Evolutionary conservation across 2,113 vertebrate species (phyloP), one percentile per base, ranked within the genome.

Genomic region (Callospermophilus lateralis): DNA sequence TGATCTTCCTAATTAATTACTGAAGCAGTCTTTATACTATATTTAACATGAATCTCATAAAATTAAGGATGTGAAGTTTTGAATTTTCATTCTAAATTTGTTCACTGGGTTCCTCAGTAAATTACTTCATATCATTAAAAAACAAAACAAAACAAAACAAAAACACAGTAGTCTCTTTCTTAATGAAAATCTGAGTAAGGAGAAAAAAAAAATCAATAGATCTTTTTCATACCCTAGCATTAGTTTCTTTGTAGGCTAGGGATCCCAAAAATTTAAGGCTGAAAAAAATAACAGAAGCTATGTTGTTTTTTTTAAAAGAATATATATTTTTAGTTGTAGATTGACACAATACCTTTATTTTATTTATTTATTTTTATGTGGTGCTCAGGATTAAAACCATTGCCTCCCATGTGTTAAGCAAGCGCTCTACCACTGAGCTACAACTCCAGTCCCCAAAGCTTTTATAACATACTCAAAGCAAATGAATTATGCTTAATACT

Each of bases 1-100:
- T 51, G 4, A 89, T 77, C n/a, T 79, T 96, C 32, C 32, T 85
- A 45, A 63, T 89, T 94, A 93, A 96, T 80, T 93, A 78, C n/a
- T 93, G 39, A 92, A 91, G 19, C 19, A 65, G 19, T 37, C 28
- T 84, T 78, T 86, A 26, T 22, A 28, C 61, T 63, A 8, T 73
- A 39, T 81, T 70, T 81, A 68, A 73, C 15, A n/a, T 39, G 45
- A 55, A 39, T 76, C 11, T 93, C 37, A 90, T 39, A 55, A 84
- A 53, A 68, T 34, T 55, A 63, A 17, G 12, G 9, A 45, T 45
- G 32, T 72, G n/a, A 78, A 79, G 51, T 65, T 74, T 51, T 80
- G 28, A 55, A 4, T 86, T 79, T 16, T 34, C 48, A n/a, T n/a
- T 28, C 15, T 2, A 87, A 45, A 15, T 87, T 85, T 80, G 28